A percentile compares a stretch with the other conserved stretches of the same genome.
phyloP scores from a whole-genome alignment of 64 coral and sea anemone genomes.

The Montipora capricornis region DNA sequence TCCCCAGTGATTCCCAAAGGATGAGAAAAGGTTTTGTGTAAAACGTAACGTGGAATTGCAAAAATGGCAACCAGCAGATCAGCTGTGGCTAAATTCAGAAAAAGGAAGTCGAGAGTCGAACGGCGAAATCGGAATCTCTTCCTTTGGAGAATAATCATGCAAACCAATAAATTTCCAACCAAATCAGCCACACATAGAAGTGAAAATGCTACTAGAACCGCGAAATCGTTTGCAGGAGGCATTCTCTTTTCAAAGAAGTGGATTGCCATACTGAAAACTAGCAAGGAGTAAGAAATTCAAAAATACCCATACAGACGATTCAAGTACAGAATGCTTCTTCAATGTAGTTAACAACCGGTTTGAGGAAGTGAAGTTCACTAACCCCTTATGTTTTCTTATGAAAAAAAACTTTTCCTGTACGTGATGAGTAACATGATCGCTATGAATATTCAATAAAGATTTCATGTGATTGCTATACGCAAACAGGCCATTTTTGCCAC shows the following conservation, averaged over 20 bases:
- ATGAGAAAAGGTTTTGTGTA: background rate
- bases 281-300: no score
- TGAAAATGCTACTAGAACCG: background rate
- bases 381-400: no score
- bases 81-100: constrained; percentile 17
- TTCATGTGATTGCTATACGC: no score
- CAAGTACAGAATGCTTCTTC: no score
- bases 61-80: constrained; percentile 29
- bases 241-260: background rate
- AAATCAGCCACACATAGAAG: background rate
- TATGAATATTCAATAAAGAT: no score
- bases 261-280: no score
- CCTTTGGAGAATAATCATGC: constrained; percentile 20
- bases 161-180: constrained; percentile 36
- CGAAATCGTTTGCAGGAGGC: constrained; percentile 10
- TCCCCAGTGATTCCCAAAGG: background rate
- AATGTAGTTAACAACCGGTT: no score
- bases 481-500: no score
- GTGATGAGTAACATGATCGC: no score
- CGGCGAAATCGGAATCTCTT: constrained; percentile 32
- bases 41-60: constrained; percentile 33
- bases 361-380: no score
- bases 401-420: no score
- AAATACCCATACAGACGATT: no score
- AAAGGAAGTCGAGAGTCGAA: constrained; percentile 35